Base-by-base conservation (phyloP, 2,113 vertebrate genomes). In the Hippocampus guttulatus region DNA sequence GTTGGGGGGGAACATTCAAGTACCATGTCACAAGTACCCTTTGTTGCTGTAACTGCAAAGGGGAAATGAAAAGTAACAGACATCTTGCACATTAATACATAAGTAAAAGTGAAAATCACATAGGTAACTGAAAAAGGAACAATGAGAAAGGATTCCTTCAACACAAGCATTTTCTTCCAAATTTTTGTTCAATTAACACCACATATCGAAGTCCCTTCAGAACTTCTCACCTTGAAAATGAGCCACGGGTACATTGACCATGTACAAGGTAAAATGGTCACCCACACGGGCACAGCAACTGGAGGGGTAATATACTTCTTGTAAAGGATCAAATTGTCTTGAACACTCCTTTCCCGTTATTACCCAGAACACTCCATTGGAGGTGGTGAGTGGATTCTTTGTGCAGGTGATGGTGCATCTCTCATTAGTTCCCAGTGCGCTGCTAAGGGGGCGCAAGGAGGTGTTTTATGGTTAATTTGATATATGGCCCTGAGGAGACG, bases 401-500 rank as follows among this genome's bases (percentile, higher is more conserved):
- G 82, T 84, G 79, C 68, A 75, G 75, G 79, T 79, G 81, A 83
- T 84, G 75, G 85, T 76, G 76, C 77, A 83, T 83, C 80, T 81
- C 86, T 90, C 85, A 87, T 91, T 91, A 91, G 81, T 75, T 83
- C 74, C 76, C 70, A 75, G 74, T 75, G 69, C 76, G 73, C 51
- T 63, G 75, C 68, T 80, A 78, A 83, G 76, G 70, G 75, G 68
- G 76, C 65, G 77, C 74, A 65, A 76, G 69, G 71, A 71, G 49
- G 74, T 30, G 70, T 91, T 88, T 55, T 80, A 90, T 85, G 78
- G 84, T 74, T 80, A 81, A 77, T 81, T 79, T 89, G 83, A 92
- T 91, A 83, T 87, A 89, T 87, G 83, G 76, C 75, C 74, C 70
- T 71, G 68, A 83, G 78, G 75, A 85, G 74, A 67, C 57, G 68